Percentiles rank a stretch among this genome's conserved stretches.
Conservation (phyloP, 2,888 invertebrate genomes). For the Conistra vaccinii region DNA sequence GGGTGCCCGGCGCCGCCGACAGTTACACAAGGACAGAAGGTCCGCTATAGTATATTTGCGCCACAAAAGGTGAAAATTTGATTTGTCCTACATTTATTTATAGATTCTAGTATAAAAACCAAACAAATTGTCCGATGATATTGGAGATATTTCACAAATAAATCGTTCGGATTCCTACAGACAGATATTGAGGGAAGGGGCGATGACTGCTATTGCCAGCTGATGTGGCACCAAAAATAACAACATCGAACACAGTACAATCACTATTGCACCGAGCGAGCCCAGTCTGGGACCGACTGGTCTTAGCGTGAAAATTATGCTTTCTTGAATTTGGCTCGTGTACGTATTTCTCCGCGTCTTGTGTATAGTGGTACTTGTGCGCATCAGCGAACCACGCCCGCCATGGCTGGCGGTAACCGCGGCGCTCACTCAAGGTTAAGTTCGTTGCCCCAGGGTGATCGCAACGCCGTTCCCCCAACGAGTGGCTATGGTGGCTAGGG, state of each 20-base stretch:
- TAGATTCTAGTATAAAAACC: background rate
- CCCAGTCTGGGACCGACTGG: background rate
- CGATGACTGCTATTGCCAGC: background rate
- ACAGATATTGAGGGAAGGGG: background rate
- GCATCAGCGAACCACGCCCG: background rate
- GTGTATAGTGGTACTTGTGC: conserved; percentile 16
- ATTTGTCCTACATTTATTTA: background rate
- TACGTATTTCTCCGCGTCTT: background rate
- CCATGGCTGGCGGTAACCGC: background rate
- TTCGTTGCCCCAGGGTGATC: conserved; percentile 40
- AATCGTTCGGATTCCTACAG: background rate
- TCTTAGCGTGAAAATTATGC: no score
- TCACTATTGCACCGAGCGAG: background rate
- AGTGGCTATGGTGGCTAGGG: background rate
- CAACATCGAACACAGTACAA: background rate
- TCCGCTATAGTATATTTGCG: background rate
- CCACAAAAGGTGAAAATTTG: background rate
- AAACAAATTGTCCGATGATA: background rate
- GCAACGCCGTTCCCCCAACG: background rate
- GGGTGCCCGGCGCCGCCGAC: background rate
- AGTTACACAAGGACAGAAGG: conserved; percentile 14
- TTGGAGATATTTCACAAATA: background rate
- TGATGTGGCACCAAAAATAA: background rate
- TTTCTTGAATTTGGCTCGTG: background rate
- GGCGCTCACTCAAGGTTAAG: conserved; percentile 75